phyloP scores from a whole-genome alignment of 2,797 vertebrate genomes.

The Phalanger gymnotis region DNA sequence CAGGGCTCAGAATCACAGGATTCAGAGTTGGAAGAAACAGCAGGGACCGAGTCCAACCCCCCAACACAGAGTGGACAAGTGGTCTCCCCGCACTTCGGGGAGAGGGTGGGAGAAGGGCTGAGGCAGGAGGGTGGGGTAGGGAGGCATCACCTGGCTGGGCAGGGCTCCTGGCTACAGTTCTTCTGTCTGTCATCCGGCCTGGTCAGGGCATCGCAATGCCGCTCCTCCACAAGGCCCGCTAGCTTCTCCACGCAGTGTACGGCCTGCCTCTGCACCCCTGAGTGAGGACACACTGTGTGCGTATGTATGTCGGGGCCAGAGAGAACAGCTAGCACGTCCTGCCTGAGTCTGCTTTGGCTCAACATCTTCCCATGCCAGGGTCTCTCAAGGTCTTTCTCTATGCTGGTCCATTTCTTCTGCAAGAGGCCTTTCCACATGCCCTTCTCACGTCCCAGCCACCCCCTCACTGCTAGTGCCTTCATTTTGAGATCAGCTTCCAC shows the following conservation, averaged over 20 bases:
- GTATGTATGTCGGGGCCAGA: background rate
- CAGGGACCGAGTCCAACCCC: background rate
- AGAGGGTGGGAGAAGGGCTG: background rate
- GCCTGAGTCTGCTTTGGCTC: background rate
- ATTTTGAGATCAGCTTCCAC: background rate
- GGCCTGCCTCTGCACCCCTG: constrained; percentile 93
- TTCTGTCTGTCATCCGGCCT: constrained; percentile 90
- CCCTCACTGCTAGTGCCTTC: background rate
- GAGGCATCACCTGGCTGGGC: constrained; percentile 91
- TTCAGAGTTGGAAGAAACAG: background rate
- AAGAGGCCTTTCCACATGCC: background rate
- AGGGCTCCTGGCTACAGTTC: constrained; percentile 90
- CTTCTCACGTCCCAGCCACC: background rate
- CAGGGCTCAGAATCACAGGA: background rate
- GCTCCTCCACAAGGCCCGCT: constrained; percentile 90
- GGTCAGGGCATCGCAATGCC: constrained; percentile 87
- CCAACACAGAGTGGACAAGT: rapidly evolving
- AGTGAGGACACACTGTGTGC: background rate
- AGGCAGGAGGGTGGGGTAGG: too few relatives aligned
- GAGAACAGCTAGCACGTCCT: background rate
- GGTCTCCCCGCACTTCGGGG: too few relatives aligned
- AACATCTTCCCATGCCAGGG: background rate
- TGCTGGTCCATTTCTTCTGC: background rate
- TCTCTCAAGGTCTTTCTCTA: background rate
- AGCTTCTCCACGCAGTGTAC: constrained; percentile 91